phyloP scores from a whole-genome alignment of 2,797 vertebrate genomes.

The Crax fasciolata region DNA sequence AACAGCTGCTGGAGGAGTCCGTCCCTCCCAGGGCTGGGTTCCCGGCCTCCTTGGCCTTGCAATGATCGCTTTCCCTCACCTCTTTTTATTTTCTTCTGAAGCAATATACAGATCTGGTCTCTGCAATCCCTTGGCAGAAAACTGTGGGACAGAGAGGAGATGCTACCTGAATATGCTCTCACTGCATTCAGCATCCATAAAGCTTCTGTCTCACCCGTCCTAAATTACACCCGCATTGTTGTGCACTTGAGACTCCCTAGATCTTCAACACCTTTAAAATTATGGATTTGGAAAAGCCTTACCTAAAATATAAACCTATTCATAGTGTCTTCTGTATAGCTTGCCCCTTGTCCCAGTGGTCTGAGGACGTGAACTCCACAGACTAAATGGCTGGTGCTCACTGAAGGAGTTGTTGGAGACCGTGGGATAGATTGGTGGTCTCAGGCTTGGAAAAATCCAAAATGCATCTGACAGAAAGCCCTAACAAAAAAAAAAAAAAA shows the following conservation, averaged over 20 bases:
- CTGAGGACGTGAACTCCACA: fast-evolving
- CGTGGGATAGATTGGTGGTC: not conserved
- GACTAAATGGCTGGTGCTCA: not conserved
- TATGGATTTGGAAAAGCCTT: not conserved
- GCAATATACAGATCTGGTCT: not conserved
- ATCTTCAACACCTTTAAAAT: not conserved
- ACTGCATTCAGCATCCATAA: not conserved
- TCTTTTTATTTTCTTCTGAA: not conserved
- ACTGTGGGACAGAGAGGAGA: not conserved
- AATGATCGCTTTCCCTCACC: no score
- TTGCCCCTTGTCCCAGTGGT: not conserved
- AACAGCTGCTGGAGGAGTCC: no score
- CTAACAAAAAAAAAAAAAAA: not conserved
- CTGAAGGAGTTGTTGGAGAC: not conserved
- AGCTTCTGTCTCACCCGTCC: not conserved
- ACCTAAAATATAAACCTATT: not conserved
- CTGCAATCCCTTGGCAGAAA: not conserved
- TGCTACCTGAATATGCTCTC: not conserved
- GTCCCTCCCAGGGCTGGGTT: no score
- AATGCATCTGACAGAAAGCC: not conserved
- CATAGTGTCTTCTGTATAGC: not conserved
- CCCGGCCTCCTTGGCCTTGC: no score
- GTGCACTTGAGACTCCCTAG: not conserved
- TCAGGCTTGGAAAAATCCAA: not conserved
- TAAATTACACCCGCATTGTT: not conserved